Percentiles rank a stretch among this genome's conserved stretches.
These are phyloP conservation scores for Corythornis leucogaster DNA, from an alignment of 2,797 vertebrate genomes.

Conservation along the genomic window DNA sequence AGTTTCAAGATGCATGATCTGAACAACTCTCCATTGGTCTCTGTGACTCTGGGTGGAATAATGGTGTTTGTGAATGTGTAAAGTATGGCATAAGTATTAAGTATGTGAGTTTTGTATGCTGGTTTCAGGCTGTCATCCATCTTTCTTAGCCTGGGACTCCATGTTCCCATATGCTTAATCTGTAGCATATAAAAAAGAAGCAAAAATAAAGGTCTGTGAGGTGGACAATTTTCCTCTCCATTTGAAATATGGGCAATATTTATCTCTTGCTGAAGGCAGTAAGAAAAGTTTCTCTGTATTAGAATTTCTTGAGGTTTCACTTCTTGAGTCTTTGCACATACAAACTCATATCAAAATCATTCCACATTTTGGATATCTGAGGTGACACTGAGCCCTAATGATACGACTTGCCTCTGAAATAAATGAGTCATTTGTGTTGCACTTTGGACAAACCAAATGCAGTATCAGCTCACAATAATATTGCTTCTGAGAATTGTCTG, in stretches of 20 bases:
- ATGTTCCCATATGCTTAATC: background rate
- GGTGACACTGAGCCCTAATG: background rate
- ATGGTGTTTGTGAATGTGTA: background rate
- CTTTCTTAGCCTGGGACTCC: background rate
- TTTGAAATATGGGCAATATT: background rate
- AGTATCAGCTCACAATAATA: background rate
- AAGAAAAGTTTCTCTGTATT: background rate
- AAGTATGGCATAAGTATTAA: background rate
- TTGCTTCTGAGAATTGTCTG: background rate
- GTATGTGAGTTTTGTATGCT: background rate
- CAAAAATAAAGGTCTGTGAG: background rate
- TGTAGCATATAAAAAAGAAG: background rate
- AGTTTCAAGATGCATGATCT: background rate
- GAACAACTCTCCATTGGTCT: background rate
- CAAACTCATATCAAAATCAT: background rate
- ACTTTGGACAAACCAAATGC: background rate
- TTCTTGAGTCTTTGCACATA: background rate
- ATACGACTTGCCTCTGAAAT: background rate
- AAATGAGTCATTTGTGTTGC: background rate
- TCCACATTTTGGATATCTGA: background rate
- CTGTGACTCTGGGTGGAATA: background rate
- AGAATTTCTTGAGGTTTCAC: background rate
- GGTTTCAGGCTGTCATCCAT: background rate
- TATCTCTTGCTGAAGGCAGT: background rate
- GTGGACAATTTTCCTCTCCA: background rate